These are phyloP conservation scores for Embiotoca jacksoni DNA, from an alignment of 2,113 vertebrate genomes.

Conservation along the genomic window DNA sequence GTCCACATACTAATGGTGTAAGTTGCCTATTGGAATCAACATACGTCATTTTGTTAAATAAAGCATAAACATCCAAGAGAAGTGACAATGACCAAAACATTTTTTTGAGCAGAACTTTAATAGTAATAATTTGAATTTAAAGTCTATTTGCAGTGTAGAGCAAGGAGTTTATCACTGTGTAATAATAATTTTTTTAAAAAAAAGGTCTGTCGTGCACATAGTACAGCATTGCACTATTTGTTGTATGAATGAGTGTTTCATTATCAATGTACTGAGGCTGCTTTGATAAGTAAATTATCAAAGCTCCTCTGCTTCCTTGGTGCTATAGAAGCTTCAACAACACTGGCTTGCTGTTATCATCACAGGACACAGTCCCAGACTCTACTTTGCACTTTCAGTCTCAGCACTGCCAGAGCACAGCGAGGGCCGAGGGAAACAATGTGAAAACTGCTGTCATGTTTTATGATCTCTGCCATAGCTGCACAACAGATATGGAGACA, in stretches of 20 bases:
- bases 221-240: conserved; percentile 8
- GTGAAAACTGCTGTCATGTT: conserved; percentile 36
- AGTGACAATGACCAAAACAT: too few relatives aligned
- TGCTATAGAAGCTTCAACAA: conserved; percentile 28
- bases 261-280: conserved; percentile 46
- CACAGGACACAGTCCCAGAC: conserved; percentile 16
- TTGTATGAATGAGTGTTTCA: conserved; percentile 29
- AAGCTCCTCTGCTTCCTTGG: conserved; percentile 39
- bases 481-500: conserved; percentile 25
- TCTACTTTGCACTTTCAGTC: conserved; percentile 61
- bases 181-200: conserved; percentile 32
- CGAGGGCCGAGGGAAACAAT: background rate
- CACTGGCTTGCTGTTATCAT: conserved; percentile 52
- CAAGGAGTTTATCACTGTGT: conserved; percentile 26
- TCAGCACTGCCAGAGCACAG: conserved; percentile 4
- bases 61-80: too few relatives aligned
- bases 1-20: too few relatives aligned
- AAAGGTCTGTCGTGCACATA: conserved; percentile 9
- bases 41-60: too few relatives aligned
- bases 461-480: conserved; percentile 41
- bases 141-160: background rate
- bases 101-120: background rate
- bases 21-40: too few relatives aligned
- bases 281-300: conserved; percentile 63
- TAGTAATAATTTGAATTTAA: background rate